Conservation (phyloP, 2,888 invertebrate species). For the Watsonalla cultraria region DNA sequence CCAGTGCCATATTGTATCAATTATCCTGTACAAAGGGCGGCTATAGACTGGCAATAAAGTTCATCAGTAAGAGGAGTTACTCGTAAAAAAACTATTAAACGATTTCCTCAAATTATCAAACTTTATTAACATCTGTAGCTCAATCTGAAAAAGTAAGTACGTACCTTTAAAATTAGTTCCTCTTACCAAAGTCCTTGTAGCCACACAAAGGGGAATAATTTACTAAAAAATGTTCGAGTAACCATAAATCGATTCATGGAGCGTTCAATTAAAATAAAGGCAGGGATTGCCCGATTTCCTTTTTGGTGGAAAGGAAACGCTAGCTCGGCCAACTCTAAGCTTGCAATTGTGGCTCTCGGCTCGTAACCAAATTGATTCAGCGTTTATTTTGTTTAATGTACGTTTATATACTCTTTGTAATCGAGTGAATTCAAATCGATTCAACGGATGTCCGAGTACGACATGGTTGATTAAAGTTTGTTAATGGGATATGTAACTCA, state of each 20-base stretch:
- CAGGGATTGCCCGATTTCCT: slow-evolving; percentile 26
- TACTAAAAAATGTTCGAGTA: slow-evolving; percentile 11
- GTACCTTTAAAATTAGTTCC: no score
- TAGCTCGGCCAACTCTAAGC: slow-evolving; percentile 9
- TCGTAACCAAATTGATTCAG: slow-evolving; percentile 13
- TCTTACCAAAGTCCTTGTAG: background rate
- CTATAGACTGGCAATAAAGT: no score
- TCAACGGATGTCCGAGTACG: background rate
- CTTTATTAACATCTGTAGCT: no score
- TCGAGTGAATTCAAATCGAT: background rate
- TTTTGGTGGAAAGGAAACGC: slow-evolving; percentile 19
- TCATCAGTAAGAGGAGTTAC: no score
- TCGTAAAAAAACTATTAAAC: no score
- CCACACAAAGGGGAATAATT: slow-evolving; percentile 12
- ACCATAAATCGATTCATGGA: slow-evolving; percentile 14
- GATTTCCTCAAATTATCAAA: no score
- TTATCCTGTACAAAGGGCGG: no score
- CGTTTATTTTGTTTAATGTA: slow-evolving; percentile 9
- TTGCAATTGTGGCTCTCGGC: slow-evolving; percentile 12
- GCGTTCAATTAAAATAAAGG: slow-evolving; percentile 29
- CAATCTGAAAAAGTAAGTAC: no score
- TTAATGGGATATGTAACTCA: no score
- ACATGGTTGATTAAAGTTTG: background rate
- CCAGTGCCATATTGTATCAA: no score
- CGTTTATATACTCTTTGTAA: background rate